These are phyloP conservation scores for Rhineura floridana DNA, from an alignment of 2,113 vertebrate genomes.

Conservation along the genomic window DNA sequence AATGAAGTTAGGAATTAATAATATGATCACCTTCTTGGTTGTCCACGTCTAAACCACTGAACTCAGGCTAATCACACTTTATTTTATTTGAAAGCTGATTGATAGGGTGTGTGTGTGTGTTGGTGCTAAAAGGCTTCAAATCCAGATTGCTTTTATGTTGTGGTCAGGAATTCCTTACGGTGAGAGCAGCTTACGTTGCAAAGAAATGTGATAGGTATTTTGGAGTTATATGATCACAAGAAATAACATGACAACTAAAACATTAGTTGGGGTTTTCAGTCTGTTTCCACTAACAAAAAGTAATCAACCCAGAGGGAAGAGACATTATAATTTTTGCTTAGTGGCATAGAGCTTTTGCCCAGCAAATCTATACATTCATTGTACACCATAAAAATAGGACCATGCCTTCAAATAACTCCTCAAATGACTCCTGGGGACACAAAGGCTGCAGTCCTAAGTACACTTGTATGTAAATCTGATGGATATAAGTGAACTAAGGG, in stretches of 20 bases:
- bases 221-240: too few species aligned
- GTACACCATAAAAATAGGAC: neutral
- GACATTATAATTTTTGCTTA: neutral
- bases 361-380: neutral
- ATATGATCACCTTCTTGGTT: neutral
- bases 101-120: neutral
- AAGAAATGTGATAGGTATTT: constrained; percentile 13
- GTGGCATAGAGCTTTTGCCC: neutral
- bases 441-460: neutral
- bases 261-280: neutral
- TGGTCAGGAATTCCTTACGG: constrained; percentile 14
- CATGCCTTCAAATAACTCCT: neutral
- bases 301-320: neutral
- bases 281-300: neutral
- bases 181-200: constrained; percentile 9
- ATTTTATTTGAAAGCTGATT: neutral
- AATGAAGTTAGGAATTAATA: neutral
- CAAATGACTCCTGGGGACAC: neutral
- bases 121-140: fast-evolving
- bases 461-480: neutral
- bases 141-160: neutral
- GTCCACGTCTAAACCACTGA: fast-evolving
- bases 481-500: neutral
- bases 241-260: neutral
- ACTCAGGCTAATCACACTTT: neutral